Evolutionary conservation across 30 jellyfish, hydroid and myxozoan species (phyloP).

Genomic region (Hydractinia echinata): DNA sequence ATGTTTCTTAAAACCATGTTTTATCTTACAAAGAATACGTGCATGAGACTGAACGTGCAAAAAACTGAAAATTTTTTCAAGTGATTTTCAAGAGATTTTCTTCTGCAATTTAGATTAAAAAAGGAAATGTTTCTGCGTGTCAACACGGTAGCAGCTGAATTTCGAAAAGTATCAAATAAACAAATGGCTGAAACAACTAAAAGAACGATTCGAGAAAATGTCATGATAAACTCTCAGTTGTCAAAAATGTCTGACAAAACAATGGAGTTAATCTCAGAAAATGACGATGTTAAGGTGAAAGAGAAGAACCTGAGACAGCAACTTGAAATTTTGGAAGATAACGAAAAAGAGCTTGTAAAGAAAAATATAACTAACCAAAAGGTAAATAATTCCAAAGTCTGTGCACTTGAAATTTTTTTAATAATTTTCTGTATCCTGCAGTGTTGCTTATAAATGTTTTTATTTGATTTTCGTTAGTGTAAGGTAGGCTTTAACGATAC

Average conservation of each 20-base stretch:
- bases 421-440: no score
- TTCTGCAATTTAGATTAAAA: conserved; percentile 47
- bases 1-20: no score
- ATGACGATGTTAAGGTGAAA: conserved; percentile 65
- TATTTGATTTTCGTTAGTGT: no score
- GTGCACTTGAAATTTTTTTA: no score
- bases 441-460: no score
- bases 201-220: conserved; percentile 94
- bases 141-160: conserved; percentile 96
- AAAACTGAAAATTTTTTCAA: no score
- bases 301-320: conserved; percentile 56
- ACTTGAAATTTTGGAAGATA: conserved; percentile 62
- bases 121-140: conserved; percentile 94
- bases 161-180: conserved; percentile 90
- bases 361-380: conserved; percentile 66
- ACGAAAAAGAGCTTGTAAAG: conserved; percentile 66
- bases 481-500: no score
- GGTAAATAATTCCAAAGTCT: conserved; percentile 19
- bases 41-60: no score
- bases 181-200: conserved; percentile 99
- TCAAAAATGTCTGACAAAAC: conserved; percentile 96
- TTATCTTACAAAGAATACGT: no score
- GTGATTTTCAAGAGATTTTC: no score
- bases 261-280: conserved; percentile 88
- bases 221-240: conserved; percentile 82